A percentile compares a stretch with the other conserved stretches of the same genome.
Evolutionary conservation across 2,797 vertebrate species (phyloP).

Genomic region (Darevskia mixta): DNA sequence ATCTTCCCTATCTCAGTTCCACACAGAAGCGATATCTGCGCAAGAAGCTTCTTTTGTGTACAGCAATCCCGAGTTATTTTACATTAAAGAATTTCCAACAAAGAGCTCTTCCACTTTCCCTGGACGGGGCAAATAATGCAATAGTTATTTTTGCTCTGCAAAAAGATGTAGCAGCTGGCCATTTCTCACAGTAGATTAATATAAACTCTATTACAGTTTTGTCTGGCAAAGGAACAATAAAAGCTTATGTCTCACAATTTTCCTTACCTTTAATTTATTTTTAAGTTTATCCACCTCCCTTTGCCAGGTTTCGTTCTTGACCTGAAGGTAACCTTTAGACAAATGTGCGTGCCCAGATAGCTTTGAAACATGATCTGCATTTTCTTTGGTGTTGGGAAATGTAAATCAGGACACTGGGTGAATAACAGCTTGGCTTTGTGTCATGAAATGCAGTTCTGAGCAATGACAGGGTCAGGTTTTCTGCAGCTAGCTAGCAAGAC

Average conservation of each 20-base stretch:
- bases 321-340: constrained; percentile 75
- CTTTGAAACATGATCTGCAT: constrained; percentile 73
- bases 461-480: constrained; percentile 75
- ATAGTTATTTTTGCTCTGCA: constrained; percentile 43
- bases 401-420: constrained; percentile 74
- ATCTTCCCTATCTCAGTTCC: neutral
- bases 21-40: neutral
- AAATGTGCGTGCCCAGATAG: constrained; percentile 68
- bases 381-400: constrained; percentile 77
- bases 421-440: constrained; percentile 77
- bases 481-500: constrained; percentile 75
- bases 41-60: neutral
- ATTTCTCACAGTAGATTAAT: constrained; percentile 68
- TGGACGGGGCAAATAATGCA: neutral
- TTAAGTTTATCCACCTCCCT: constrained; percentile 65
- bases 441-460: constrained; percentile 75
- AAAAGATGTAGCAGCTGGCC: constrained; percentile 66
- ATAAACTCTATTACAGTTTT: constrained; percentile 66
- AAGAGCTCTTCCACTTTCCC: neutral
- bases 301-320: constrained; percentile 72
- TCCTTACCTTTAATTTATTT: constrained; percentile 71
- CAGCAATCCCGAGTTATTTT: neutral
- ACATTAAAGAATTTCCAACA: neutral
- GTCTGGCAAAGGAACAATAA: constrained; percentile 72
- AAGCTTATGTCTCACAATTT: constrained; percentile 58